phyloP scores from a whole-genome alignment of 1,140 invertebrate species.

The Macrobrachium rosenbergii region DNA sequence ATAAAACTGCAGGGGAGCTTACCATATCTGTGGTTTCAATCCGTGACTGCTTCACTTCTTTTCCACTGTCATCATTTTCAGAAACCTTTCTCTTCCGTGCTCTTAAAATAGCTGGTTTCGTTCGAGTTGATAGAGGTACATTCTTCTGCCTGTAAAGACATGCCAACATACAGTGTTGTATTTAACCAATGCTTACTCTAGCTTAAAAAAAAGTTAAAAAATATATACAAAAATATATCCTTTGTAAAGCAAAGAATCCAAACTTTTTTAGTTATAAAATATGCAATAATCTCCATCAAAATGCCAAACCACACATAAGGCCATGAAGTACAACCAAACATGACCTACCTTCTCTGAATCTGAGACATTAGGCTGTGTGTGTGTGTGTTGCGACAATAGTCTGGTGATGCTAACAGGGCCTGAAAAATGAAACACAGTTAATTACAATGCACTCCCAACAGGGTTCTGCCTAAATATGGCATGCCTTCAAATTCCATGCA shows the following conservation, averaged over 20 bases:
- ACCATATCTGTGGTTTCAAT: constrained; percentile 51
- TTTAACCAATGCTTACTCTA: background rate
- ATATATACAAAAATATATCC: background rate
- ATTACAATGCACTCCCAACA: no score
- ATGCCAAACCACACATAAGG: background rate
- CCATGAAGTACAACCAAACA: background rate
- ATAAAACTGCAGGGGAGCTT: background rate
- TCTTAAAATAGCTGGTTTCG: constrained; percentile 58
- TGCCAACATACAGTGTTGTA: background rate
- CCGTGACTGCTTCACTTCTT: constrained; percentile 47
- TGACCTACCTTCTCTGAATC: constrained; percentile 43
- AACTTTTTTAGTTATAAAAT: background rate
- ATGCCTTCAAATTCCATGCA: no score
- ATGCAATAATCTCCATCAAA: background rate
- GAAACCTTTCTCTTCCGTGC: constrained; percentile 51
- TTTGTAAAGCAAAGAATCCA: background rate
- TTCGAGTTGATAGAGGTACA: constrained; percentile 51
- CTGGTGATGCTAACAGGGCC: constrained; percentile 50
- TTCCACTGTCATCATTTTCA: constrained; percentile 44
- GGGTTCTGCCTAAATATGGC: no score
- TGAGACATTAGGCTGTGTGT: constrained; percentile 53
- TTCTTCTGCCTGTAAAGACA: constrained; percentile 45
- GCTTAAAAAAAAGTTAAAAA: background rate
- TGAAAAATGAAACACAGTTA: background rate
- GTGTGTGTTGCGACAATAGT: constrained; percentile 24